Evolutionary conservation across 1,140 invertebrate species (phyloP), one percentile per base, ranked within the genome.

Genomic region (Ceratina calcarata): DNA sequence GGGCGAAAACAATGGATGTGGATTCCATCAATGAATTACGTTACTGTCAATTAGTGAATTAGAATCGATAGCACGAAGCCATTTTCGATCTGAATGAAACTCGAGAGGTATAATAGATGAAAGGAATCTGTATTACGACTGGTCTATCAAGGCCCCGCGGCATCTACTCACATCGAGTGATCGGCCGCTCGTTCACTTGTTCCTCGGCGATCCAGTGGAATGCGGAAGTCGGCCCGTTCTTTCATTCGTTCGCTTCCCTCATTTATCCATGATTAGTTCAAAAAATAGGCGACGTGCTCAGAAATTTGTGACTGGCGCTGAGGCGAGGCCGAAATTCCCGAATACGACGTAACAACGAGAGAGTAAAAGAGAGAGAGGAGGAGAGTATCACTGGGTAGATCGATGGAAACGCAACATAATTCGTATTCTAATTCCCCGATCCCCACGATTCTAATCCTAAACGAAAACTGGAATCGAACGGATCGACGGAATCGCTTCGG

Each of bases 101-200:
- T 32, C 45, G 37, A 62, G 53, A 58, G 68, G 55, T 32, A 72
- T 64, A 4, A 24, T 27, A 64, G 32, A 49, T 78, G 49, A 71
- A 71, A 71, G 68, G 71, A 55, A 53, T 55, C 15, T 61, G 65
- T 69, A 69, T 8, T 49, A 64, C 20, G 68, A 57, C 76, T 64
- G 67, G 76, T 13, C 1, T 13, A 55, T 13, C 12, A 10, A 49
- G 57, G 76, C 3, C 70, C 51, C 67, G 20, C 57, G 57, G 51
- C 22, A 78, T 55, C 27, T 78, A 78, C 76, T 78, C 68, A 78
- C 76, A 78, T 78, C 27, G 68, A 70, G 68, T 51, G 58, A 72
- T 78, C 32, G 58, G n/a, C 71, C 18, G 58, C 62, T 78, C 49
- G 67, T 71, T 78, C 76, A 71, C 68, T 78, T 71, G 62, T 78